A percentile compares a stretch with the other conserved stretches of the same genome.
phyloP scores from a whole-genome alignment of 1,140 invertebrate species.

The Aradophagus sp. region DNA sequence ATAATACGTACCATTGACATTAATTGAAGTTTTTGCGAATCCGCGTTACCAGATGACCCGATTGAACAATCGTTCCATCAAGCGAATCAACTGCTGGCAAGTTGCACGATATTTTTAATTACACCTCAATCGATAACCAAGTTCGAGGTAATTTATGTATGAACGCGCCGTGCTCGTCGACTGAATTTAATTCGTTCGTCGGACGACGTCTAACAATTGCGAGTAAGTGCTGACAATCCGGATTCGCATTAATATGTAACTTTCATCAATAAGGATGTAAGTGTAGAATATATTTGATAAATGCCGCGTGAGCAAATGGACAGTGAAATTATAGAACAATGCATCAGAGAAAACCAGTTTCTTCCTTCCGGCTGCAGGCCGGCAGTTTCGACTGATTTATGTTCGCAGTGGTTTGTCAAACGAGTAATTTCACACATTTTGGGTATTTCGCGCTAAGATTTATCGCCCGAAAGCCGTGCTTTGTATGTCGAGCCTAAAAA shows the following conservation, averaged over 20 bases:
- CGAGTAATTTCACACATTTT: conserved; percentile 59
- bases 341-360: conserved; percentile 43
- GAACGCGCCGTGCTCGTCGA: conserved; percentile 6
- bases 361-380: conserved; percentile 46
- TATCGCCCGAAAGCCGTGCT: conserved; percentile 11
- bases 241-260: no score
- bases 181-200: conserved; percentile 21
- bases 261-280: conserved; percentile 46
- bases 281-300: conserved; percentile 27
- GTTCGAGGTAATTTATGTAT: conserved; percentile 12
- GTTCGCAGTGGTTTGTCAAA: conserved; percentile 67
- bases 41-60: conserved; percentile 7
- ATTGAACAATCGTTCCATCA: conserved; percentile 4
- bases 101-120: no score
- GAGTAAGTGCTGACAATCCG: conserved; percentile 8
- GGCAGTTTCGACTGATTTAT: conserved; percentile 62
- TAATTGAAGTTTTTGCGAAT: conserved; percentile 2
- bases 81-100: no score
- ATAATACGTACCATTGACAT: conserved; percentile 25
- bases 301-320: conserved; percentile 39
- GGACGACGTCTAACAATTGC: conserved; percentile 3
- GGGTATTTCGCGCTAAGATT: conserved; percentile 30
- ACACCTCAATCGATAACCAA: no score
- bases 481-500: conserved; percentile 13
- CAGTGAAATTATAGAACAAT: conserved; percentile 57